phyloP scores from a whole-genome alignment of 2,113 vertebrate genomes.

The Melanostigma gelatinosum region DNA sequence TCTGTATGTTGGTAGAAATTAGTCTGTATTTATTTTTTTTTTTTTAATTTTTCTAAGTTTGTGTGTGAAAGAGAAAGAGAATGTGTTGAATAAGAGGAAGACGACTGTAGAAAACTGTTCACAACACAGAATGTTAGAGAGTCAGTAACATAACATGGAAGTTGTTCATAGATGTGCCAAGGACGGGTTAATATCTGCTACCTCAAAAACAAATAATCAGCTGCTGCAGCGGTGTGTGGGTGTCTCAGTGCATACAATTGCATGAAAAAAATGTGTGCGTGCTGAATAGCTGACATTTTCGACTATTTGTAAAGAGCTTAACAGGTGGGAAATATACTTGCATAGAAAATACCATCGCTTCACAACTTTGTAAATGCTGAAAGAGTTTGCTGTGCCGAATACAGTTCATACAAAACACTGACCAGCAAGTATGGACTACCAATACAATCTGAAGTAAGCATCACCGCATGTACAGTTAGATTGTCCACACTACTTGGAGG shows the following conservation, averaged over 20 bases:
- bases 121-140: not conserved
- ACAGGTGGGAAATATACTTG: constrained; percentile 1
- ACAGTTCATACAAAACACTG: not conserved
- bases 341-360: not conserved
- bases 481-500: not conserved
- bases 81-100: not conserved
- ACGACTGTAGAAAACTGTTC: not conserved
- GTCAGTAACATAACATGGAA: not conserved
- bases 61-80: not conserved
- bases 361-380: not conserved
- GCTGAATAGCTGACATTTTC: constrained; percentile 1
- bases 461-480: not conserved
- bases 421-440: not conserved
- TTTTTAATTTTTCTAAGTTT: not conserved
- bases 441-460: not conserved
- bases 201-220: constrained; percentile 11
- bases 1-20: not conserved
- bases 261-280: not conserved
- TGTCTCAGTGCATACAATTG: not conserved
- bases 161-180: not conserved
- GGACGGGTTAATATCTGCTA: not conserved
- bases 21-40: not conserved
- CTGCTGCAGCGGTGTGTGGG: not conserved
- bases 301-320: not conserved
- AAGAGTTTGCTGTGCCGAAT: not conserved